A percentile compares a stretch with the other conserved stretches of the same genome.
Conservation (phyloP, 1,140 invertebrate genomes). For the Grapholita molesta region DNA sequence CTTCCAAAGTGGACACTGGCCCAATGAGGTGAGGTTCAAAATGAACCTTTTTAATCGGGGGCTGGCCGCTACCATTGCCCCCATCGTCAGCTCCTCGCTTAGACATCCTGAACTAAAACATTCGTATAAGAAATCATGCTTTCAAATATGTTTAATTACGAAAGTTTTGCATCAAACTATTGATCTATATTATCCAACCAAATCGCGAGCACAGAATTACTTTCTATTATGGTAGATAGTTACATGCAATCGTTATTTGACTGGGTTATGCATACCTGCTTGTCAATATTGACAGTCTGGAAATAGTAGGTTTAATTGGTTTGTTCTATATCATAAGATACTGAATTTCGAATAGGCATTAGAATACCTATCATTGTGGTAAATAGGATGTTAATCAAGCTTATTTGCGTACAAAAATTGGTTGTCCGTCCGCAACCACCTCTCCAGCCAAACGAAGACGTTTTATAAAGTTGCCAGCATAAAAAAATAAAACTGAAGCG, state of each 20-base stretch:
- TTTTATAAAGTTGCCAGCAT: constrained; percentile 1
- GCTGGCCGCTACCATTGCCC: constrained; percentile 79
- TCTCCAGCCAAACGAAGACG: not conserved
- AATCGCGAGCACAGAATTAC: constrained; percentile 10
- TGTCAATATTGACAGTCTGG: constrained; percentile 23
- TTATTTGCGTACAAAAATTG: not conserved
- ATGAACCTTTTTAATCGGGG: constrained; percentile 94
- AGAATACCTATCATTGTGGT: not conserved
- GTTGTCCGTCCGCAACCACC: constrained; percentile 6
- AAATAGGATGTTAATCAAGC: not conserved
- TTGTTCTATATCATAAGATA: not conserved
- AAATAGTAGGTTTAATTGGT: constrained; percentile 4
- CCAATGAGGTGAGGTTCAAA: constrained; percentile 96
- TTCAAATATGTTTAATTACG: constrained; percentile 20
- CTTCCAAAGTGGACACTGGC: constrained; percentile 95
- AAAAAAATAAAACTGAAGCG: not conserved
- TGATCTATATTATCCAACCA: constrained; percentile 21
- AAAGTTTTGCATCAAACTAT: constrained; percentile 24
- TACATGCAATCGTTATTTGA: constrained; percentile 8
- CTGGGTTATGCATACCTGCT: constrained; percentile 23
- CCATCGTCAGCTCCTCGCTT: constrained; percentile 83
- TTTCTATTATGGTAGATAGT: not conserved
- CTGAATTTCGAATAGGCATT: not conserved
- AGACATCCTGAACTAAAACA: constrained; percentile 80
- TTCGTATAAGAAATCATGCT: constrained; percentile 22